Conservation (phyloP, 2,888 invertebrate species). For the Keiferia lycopersicella region DNA sequence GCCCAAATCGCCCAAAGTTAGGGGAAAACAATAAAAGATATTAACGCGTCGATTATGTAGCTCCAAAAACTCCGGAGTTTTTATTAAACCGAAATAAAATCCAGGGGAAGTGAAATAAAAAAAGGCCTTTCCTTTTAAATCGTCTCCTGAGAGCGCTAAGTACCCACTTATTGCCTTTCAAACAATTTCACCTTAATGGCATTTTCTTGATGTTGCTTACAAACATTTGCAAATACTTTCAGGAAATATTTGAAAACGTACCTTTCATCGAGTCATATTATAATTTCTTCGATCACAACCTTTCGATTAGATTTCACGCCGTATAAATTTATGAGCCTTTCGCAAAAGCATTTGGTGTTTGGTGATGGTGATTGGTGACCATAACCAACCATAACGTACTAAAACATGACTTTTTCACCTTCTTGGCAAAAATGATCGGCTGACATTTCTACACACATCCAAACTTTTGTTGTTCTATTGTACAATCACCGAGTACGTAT, state of each 20-base stretch:
- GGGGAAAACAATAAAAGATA: constrained; percentile 33
- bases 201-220: constrained; percentile 20
- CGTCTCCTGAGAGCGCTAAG: constrained; percentile 22
- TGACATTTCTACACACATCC: background rate
- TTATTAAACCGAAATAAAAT: constrained; percentile 31
- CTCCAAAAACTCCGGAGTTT: constrained; percentile 15
- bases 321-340: no score
- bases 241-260: background rate
- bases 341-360: no score
- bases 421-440: no score
- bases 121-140: constrained; percentile 30
- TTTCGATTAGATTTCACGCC: no score
- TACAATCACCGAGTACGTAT: background rate
- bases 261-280: background rate
- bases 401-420: no score
- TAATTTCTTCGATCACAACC: no score
- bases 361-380: constrained; percentile 3
- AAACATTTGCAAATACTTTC: constrained; percentile 1
- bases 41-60: constrained; percentile 34
- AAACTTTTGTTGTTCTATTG: background rate
- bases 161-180: constrained; percentile 28
- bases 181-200: constrained; percentile 27
- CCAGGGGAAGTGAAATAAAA: constrained; percentile 27
- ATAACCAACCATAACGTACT: no score
- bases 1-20: constrained; percentile 19